phyloP scores from a whole-genome alignment of 2,888 invertebrate genomes.

The Caenorhabditis drosophilae region DNA sequence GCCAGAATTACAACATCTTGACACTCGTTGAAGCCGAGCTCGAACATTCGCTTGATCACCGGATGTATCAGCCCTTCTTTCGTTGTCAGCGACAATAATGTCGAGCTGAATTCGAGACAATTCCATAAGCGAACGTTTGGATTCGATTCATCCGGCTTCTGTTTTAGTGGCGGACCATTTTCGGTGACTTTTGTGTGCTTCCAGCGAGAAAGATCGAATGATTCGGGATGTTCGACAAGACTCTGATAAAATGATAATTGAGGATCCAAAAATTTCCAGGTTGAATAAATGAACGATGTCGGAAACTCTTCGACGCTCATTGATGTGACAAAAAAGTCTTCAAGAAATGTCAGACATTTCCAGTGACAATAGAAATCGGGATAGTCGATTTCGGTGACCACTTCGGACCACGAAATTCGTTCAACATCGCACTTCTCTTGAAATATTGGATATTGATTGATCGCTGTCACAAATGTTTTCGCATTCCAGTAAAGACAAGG shows the following conservation, averaged over 20 bases:
- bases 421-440: conserved; percentile 16
- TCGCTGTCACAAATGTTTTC: not conserved
- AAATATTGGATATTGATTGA: not conserved
- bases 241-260: not conserved
- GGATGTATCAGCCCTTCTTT: conserved; percentile 80
- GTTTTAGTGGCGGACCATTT: not conserved
- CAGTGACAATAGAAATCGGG: conserved; percentile 1
- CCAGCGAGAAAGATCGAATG: not conserved
- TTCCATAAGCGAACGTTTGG: conserved; percentile 73
- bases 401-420: conserved; percentile 85
- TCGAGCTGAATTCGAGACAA: conserved; percentile 87
- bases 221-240: not conserved
- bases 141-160: not conserved
- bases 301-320: conserved; percentile 73
- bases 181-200: not conserved
- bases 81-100: conserved; percentile 85
- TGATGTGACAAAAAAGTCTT: conserved; percentile 83
- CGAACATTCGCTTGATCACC: conserved; percentile 76
- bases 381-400: conserved; percentile 84
- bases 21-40: conserved; percentile 72
- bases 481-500: not conserved
- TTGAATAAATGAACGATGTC: conserved; percentile 85
- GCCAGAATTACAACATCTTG: conserved; percentile 91
- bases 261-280: conserved; percentile 79
- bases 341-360: conserved; percentile 78